Evolutionary conservation across 2,113 vertebrate species (phyloP).

Genomic region (Prolemur simus): DNA sequence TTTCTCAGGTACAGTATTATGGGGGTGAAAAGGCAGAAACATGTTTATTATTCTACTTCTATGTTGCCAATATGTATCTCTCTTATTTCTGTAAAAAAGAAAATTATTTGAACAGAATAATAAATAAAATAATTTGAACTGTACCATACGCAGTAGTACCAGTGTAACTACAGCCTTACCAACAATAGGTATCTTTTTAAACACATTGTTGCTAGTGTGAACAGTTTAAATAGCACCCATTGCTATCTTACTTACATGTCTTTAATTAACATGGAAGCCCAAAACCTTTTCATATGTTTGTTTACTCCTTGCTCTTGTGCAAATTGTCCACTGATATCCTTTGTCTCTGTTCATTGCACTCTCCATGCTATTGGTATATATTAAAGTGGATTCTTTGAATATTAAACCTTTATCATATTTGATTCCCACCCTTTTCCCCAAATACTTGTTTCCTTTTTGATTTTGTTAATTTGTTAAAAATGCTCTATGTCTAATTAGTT

Average conservation of each 20-base stretch:
- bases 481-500: not conserved
- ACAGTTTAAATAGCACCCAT: not conserved
- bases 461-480: not conserved
- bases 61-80: not conserved
- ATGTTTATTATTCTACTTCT: not conserved
- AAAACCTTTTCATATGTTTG: not conserved
- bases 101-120: not conserved
- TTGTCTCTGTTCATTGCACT: not conserved
- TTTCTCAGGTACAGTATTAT: not conserved
- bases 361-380: not conserved
- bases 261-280: not conserved
- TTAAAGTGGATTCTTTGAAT: not conserved
- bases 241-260: not conserved
- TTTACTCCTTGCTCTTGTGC: not conserved
- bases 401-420: not conserved
- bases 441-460: not conserved
- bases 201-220: not conserved
- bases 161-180: too few relatives aligned
- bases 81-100: not conserved
- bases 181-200: not conserved
- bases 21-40: not conserved
- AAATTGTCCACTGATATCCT: not conserved
- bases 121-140: not conserved
- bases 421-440: not conserved
- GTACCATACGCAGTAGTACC: not conserved